Base-by-base conservation (phyloP, 2,797 vertebrate genomes). In the Catharus ustulatus region DNA sequence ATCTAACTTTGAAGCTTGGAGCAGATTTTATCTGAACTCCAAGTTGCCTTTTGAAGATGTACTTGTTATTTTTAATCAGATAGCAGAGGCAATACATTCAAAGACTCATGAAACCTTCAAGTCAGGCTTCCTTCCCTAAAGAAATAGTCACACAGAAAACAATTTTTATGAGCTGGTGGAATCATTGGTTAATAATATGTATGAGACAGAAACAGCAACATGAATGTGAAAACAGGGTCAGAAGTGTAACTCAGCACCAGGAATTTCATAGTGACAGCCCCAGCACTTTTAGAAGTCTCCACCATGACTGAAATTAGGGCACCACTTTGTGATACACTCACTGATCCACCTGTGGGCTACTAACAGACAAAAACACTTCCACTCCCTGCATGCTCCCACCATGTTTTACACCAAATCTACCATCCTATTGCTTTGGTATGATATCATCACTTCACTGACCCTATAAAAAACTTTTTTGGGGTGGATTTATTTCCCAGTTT, bases 401-500 rank as follows among this genome's bases (percentile, higher is more conserved):
- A 9, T 0, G 0, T 26, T 57, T 46, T 40, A 55, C 23, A 61
- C 22, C 17, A 16, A 16, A 30, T 21, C 30, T 51, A n/a, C 32
- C 26, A 22, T 18, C 23, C 14, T 7, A 21, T 0, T 69, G 30
- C 36, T 85, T 67, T 48, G 8, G 15, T 19, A 15, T 12, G 24
- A 26, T 21, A 79, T 22, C 20, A 46, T 12, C 46, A 13, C 26
- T 49, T 61, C 57, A 21, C 24, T 17, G 14, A 62, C 18, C 14
- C 14, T 9, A 15, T 0, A 0, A 23, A 57, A 51, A 49, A 30
- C 1, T 12, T 17, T 49, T 52, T 54, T 8, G 6, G 3, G 2
- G 10, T 23, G 19, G 15, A 46, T 38, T 81, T 30, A 51, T 40
- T 66, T 85, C 16, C 43, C 42, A 18, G 18, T 20, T 77, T 57